Evolutionary conservation across 2,113 vertebrate species (phyloP), one percentile per base, ranked within the genome.

Genomic region (Emydocephalus ijimae): DNA sequence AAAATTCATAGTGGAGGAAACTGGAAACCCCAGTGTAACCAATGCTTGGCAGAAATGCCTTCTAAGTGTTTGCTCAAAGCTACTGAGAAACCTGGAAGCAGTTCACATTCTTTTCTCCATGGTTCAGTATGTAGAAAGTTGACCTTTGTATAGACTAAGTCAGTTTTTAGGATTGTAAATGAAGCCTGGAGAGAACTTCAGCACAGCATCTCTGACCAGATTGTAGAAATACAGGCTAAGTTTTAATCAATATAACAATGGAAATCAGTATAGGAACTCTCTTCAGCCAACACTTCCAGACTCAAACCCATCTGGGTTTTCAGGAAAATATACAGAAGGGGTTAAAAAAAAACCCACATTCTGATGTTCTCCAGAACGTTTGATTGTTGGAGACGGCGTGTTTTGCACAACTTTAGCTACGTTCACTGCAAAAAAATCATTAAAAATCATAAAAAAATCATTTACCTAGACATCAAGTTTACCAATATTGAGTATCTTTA

Each of bases 401-500:
- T 21, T 21, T 69, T 69, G 64, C 64, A n/a, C 74, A 57, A 88
- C 29, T 29, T 12, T 81, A 48, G 34, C 64, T 57, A 21, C 12
- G 5, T 45, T 5, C 34, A 85, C 34, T 0, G 9, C 54, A 43
- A 43, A 43, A 43, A 39, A 43, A 43, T 43, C 3, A 43, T 43
- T 43, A 43, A 43, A 43, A 43, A 43, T 43, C 43, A 43, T 43
- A 0, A 43, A 43, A 43, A 52, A 39, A 87, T 34, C 45, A 91
- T 54, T 86, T 12, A 6, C 54, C 24, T 48, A 87, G 61, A 50
- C 39, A 10, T 8, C 15, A 14, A 45, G 54, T 43, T 91, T 91
- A 91, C 89, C 87, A 93, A 91, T 85, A 91, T 45, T 93, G 54
- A 89, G 90, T 86, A 57, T 69, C 57, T n/a, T 86, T 93, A 34